Conservation (phyloP, 2,888 invertebrate species). For the Celastrina argiolus region DNA sequence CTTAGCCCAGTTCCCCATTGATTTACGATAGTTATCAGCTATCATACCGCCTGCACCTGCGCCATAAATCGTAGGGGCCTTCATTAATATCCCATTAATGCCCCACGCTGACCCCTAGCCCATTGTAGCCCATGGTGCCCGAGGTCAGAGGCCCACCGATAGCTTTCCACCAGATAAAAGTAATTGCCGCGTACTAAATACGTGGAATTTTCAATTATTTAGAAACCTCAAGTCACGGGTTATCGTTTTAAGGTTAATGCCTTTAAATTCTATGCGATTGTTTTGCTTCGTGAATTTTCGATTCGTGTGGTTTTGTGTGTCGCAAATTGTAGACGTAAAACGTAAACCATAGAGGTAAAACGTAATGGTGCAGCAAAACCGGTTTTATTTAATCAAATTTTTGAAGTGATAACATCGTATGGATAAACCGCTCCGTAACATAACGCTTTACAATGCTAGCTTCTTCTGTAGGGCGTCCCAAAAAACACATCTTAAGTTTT, state of each 20-base stretch:
- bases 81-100: slow-evolving; percentile 46
- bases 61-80: slow-evolving; percentile 23
- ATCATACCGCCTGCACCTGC: slow-evolving; percentile 17
- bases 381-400: too few species aligned
- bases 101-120: slow-evolving; percentile 44
- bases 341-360: too few species aligned
- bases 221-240: slow-evolving; percentile 1
- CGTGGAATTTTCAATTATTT: slow-evolving; percentile 19
- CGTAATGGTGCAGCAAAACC: too few species aligned
- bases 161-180: slow-evolving; percentile 28
- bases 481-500: too few species aligned
- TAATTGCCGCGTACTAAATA: slow-evolving; percentile 16
- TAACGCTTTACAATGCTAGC: too few species aligned
- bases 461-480: too few species aligned
- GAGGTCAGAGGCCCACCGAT: slow-evolving; percentile 28
- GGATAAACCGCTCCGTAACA: too few species aligned
- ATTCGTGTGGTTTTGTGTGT: neutral
- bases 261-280: slow-evolving; percentile 14
- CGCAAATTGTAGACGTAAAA: too few species aligned
- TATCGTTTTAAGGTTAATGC: slow-evolving; percentile 11
- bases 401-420: too few species aligned
- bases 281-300: neutral
- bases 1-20: neutral
- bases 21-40: slow-evolving; percentile 4
- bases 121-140: slow-evolving; percentile 33